Percentiles rank a stretch among this genome's conserved stretches.
These are phyloP conservation scores for Numenius phaeopus DNA, from an alignment of 2,797 vertebrate species.

Conservation along the genomic window DNA sequence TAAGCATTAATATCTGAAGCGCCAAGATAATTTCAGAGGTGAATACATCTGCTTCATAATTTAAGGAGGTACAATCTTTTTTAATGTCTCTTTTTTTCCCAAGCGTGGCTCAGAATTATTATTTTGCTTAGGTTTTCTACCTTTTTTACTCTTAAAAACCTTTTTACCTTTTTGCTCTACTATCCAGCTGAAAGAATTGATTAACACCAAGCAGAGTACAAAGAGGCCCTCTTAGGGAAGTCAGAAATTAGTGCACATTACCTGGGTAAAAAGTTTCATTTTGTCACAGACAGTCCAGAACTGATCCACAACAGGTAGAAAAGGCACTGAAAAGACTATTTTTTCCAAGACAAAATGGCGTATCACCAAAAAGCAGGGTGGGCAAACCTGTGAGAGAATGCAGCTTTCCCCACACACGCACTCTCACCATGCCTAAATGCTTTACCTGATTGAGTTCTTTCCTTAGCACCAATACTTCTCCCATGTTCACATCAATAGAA, in stretches of 20 bases:
- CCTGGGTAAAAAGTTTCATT: background rate
- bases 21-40: background rate
- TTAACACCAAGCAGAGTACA: background rate
- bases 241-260: background rate
- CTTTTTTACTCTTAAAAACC: background rate
- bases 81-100: background rate
- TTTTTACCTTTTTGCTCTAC: background rate
- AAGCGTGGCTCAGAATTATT: background rate
- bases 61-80: background rate
- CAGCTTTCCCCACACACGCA: background rate
- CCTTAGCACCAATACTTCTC: conserved; percentile 90
- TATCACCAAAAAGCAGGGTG: background rate
- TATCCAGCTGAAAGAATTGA: background rate
- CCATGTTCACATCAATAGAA: conserved; percentile 96
- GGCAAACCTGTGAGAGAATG: background rate
- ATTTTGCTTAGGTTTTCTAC: background rate
- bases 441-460: conserved; percentile 93
- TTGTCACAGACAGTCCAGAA: background rate
- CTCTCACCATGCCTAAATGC: background rate
- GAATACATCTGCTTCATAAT: background rate
- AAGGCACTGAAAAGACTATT: background rate
- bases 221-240: background rate
- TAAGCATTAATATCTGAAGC: background rate
- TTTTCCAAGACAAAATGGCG: background rate
- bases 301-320: background rate